phyloP scores from a whole-genome alignment of 2,888 invertebrate genomes.

The Platycheirus albimanus region DNA sequence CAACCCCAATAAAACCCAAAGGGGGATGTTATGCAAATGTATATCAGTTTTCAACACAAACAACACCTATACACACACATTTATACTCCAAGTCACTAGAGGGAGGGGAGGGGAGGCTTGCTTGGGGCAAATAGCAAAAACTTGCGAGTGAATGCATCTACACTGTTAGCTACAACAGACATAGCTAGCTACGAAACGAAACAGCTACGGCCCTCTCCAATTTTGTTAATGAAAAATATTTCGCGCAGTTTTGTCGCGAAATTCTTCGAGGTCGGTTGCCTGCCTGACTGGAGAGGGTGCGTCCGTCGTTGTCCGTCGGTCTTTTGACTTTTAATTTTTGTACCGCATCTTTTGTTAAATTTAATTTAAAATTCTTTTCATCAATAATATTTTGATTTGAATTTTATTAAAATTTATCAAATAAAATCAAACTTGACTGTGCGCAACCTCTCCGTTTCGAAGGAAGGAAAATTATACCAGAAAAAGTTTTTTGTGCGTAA shows the following conservation, averaged over 20 bases:
- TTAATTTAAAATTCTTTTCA: conserved; percentile 5
- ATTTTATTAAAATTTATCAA: conserved; percentile 11
- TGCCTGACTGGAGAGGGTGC: neutral
- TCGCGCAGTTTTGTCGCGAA: conserved; percentile 73
- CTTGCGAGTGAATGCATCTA: conserved; percentile 14
- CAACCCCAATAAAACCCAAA: conserved; percentile 17
- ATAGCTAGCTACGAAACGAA: conserved; percentile 5
- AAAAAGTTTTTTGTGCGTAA: neutral
- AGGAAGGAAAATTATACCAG: neutral
- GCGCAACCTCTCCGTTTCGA: conserved; percentile 45
- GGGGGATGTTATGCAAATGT: conserved; percentile 20
- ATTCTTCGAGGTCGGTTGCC: conserved; percentile 72
- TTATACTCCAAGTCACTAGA: no score
- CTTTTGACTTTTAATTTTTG: conserved; percentile 21
- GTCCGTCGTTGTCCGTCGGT: conserved; percentile 10
- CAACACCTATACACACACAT: neutral
- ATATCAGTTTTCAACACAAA: conserved; percentile 16
- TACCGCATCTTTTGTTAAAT: neutral
- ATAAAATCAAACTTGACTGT: conserved; percentile 21
- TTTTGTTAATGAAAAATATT: conserved; percentile 56
- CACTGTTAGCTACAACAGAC: no score
- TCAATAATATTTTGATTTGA: conserved; percentile 22
- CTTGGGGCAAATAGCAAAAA: neutral
- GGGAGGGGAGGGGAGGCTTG: no score
- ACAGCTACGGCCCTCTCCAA: conserved; percentile 39